phyloP scores from a whole-genome alignment of 2,888 invertebrate genomes.

The Pollenia amentaria region DNA sequence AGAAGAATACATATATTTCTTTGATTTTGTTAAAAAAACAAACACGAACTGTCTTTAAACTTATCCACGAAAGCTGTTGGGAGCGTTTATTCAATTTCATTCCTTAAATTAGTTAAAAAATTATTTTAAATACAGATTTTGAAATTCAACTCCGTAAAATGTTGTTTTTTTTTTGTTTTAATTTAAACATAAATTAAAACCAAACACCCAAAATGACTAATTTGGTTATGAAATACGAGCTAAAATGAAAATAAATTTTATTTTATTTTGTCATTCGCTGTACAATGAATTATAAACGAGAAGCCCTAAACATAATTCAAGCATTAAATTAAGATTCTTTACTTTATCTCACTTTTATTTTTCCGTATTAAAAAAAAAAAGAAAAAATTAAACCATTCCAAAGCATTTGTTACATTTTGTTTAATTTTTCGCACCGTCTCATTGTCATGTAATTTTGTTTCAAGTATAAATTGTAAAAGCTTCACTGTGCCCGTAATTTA shows the following conservation, averaged over 20 bases:
- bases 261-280: constrained; percentile 12
- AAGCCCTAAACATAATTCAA: constrained; percentile 37
- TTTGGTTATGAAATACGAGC: constrained; percentile 13
- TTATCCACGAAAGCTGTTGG: too few species aligned
- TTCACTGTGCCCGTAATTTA: constrained; percentile 44
- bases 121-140: too few species aligned
- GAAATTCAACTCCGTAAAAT: not conserved
- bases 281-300: not conserved
- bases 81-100: too few species aligned
- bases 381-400: constrained; percentile 5
- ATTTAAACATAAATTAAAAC: constrained; percentile 13
- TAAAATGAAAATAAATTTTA: not conserved
- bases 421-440: constrained; percentile 7
- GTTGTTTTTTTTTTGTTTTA: not conserved
- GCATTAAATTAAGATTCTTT: constrained; percentile 27
- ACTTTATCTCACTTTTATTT: constrained; percentile 13
- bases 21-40: too few species aligned
- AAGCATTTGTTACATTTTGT: constrained; percentile 20
- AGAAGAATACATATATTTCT: too few species aligned
- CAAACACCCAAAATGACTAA: constrained; percentile 13
- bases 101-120: too few species aligned
- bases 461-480: constrained; percentile 55
- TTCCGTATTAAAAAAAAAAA: not conserved
- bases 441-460: constrained; percentile 37
- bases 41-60: too few species aligned